Evolutionary conservation across 2,113 vertebrate genomes (phyloP), one percentile per base, ranked within the genome.

Genomic region (Oreotrochilus melanogaster): DNA sequence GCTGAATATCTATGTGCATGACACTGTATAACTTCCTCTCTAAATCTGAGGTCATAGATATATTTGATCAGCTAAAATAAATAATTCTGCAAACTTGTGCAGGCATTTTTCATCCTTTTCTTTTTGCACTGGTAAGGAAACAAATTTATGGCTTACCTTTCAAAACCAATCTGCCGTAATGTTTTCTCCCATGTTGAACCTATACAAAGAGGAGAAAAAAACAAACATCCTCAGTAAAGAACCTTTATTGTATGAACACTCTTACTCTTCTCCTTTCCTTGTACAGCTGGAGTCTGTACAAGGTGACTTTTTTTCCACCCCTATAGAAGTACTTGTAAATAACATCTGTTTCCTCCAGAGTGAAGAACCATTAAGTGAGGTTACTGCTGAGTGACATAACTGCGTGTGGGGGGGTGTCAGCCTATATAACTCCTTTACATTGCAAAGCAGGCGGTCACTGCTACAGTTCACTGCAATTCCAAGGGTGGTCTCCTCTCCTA

Each of bases 121-220:
- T 80, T 78, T 92, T 85, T 67, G 25, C 35, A 83, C 19, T 48
- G 21, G 14, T 57, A 91, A 92, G n/a, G 58, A 87, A 83, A 80
- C 51, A 78, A 95, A 78, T 33, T 8, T 9, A 28, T 15, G 10
- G 69, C 98, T 99, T 98, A 99, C 99, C 99, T 99, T 97, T 99
- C 99, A 95, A 99, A 99, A 91, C 99, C 99, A 75, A 99, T 99
- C 94, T 99, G 99, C 85, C 99, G 97, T 74, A 99, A 98, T 54
- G 99, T 98, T 97, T 99, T 99, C 97, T 99, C 99, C 99, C 99
- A 99, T 1, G 97, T 95, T 6, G 99, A 98, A 98, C 99, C 99
- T 99, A 86, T 7, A 97, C 61, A 89, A 14, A 94, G 79, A 96
- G 94, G 53, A 86, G 83, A 98, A 82, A 97, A 47, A 89, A 86